phyloP scores from a whole-genome alignment of 2,797 vertebrate genomes.

The Phalloptychus januarius region DNA sequence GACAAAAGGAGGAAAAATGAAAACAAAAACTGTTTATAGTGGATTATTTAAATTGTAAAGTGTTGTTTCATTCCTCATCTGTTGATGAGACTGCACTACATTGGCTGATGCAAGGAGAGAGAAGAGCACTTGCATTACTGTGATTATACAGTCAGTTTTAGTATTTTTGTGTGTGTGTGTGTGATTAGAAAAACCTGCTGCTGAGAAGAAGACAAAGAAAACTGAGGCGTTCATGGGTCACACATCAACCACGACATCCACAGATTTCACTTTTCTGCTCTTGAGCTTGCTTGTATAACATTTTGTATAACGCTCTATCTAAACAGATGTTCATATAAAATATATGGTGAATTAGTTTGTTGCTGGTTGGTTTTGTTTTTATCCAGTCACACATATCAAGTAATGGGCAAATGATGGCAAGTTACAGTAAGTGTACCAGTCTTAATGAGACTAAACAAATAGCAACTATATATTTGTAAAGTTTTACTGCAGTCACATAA shows the following conservation, averaged over 20 bases:
- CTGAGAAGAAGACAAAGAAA: slow-evolving; percentile 28
- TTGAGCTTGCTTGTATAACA: slow-evolving; percentile 78
- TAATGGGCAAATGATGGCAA: slow-evolving; percentile 16
- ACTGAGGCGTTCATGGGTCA: slow-evolving; percentile 34
- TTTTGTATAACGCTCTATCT: slow-evolving; percentile 78
- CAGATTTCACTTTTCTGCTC: slow-evolving; percentile 65
- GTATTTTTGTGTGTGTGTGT: slow-evolving; percentile 22
- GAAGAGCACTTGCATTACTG: slow-evolving; percentile 51
- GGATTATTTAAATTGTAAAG: slow-evolving; percentile 77
- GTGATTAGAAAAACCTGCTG: slow-evolving; percentile 39
- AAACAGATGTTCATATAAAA: slow-evolving; percentile 79
- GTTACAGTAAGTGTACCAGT: slow-evolving; percentile 28
- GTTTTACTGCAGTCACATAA: background rate
- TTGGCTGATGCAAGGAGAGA: slow-evolving; percentile 66
- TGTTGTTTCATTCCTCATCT: slow-evolving; percentile 73
- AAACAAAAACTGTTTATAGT: slow-evolving; percentile 50
- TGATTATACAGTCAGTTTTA: slow-evolving; percentile 49
- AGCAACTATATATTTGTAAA: slow-evolving; percentile 19
- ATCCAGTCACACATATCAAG: slow-evolving; percentile 16
- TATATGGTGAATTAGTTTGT: slow-evolving; percentile 74
- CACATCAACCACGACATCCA: slow-evolving; percentile 45
- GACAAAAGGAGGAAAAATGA: background rate
- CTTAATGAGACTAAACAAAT: slow-evolving; percentile 20
- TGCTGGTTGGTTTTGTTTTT: slow-evolving; percentile 63
- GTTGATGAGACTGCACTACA: slow-evolving; percentile 81